These are phyloP conservation scores for Geopemphigus sp. DNA, from an alignment of 1,140 invertebrate species.

Conservation along the genomic window DNA sequence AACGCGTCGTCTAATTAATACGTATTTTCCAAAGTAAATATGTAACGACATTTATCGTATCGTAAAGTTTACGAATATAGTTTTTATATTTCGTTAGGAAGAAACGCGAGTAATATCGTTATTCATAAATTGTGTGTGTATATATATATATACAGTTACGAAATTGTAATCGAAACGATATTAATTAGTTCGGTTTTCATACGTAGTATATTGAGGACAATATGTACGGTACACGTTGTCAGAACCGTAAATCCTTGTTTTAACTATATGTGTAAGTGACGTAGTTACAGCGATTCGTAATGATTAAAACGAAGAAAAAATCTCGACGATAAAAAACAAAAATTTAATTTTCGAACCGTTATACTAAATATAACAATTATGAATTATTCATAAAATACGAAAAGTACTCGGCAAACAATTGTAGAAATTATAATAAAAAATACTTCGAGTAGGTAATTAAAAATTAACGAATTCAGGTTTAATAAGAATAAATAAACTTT, in stretches of 20 bases:
- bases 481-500: not conserved
- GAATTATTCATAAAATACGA: conserved; percentile 10
- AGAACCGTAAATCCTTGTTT: not conserved
- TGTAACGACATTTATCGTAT: too few species aligned
- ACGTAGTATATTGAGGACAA: not conserved
- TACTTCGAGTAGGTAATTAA: not conserved
- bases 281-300: not conserved
- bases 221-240: not conserved
- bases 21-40: too few species aligned
- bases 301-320: not conserved
- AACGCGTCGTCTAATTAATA: too few species aligned
- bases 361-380: conserved; percentile 3
- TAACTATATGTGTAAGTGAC: not conserved
- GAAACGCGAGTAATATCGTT: too few species aligned
- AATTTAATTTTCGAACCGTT: not conserved
- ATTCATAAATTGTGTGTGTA: too few species aligned
- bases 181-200: not conserved
- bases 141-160: too few species aligned
- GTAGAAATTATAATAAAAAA: conserved; percentile 3
- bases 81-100: too few species aligned
- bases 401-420: conserved; percentile 3
- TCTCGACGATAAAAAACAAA: not conserved
- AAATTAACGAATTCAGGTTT: not conserved
- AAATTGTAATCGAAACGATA: too few species aligned
- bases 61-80: too few species aligned